Conservation (phyloP, 2,797 vertebrate genomes). For the Denticeps clupeoides region DNA sequence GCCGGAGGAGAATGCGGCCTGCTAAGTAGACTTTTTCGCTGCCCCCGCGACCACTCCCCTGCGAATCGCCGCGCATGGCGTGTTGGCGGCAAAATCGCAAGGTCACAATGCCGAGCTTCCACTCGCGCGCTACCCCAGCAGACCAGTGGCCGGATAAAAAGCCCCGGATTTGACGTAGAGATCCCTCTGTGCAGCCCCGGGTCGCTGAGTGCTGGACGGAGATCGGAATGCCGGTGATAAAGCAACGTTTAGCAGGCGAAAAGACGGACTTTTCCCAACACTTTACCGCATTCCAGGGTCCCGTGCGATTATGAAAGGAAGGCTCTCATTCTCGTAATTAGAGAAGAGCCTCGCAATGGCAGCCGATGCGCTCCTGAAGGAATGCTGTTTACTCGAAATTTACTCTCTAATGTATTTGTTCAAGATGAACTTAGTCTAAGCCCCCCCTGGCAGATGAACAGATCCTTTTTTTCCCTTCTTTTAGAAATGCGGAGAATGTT, state of each 20-base stretch:
- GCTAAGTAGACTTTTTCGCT: conserved; percentile 56
- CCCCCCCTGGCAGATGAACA: conserved; percentile 41
- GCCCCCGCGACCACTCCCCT: conserved; percentile 38
- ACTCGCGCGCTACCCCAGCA: too few species aligned
- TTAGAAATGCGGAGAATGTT: conserved; percentile 56
- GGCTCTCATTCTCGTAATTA: conserved; percentile 22
- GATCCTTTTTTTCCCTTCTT: conserved; percentile 53
- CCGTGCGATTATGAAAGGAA: conserved; percentile 22
- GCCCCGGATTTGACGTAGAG: conserved; percentile 58
- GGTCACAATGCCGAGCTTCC: too few species aligned
- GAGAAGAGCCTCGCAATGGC: conserved; percentile 22
- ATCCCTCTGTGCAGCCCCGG: conserved; percentile 53
- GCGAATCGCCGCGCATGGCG: too few species aligned
- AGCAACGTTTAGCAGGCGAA: conserved; percentile 49
- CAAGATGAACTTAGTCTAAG: conserved; percentile 43
- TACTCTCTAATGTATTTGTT: conserved; percentile 51
- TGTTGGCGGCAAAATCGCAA: too few species aligned
- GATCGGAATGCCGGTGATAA: conserved; percentile 44
- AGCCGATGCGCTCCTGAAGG: conserved; percentile 26
- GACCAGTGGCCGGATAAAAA: too few species aligned
- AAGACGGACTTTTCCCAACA: conserved; percentile 68
- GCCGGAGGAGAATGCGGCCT: conserved; percentile 50
- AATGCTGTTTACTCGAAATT: conserved; percentile 61
- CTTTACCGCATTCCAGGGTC: conserved; percentile 37
- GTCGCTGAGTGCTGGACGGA: conserved; percentile 46